phyloP scores from a whole-genome alignment of 2,888 invertebrate genomes.

The Hyppa rectilinea region DNA sequence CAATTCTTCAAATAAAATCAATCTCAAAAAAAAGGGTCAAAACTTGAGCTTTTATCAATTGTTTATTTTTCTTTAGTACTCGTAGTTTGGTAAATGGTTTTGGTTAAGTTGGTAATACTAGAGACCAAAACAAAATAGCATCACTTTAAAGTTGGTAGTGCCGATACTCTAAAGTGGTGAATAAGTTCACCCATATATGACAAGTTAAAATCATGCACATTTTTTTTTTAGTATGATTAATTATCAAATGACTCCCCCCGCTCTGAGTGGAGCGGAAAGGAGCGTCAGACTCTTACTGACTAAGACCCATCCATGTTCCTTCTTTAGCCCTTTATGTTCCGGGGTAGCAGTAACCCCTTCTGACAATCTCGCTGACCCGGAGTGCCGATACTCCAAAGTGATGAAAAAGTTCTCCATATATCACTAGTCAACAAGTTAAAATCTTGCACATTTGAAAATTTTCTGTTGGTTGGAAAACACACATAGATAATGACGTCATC shows the following conservation, averaged over 20 bases:
- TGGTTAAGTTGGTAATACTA: too few species aligned
- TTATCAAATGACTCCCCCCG: too few species aligned
- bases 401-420: too few species aligned
- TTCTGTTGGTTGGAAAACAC: slow-evolving; percentile 10
- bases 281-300: too few species aligned
- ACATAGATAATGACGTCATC: slow-evolving; percentile 33
- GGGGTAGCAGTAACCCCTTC: too few species aligned
- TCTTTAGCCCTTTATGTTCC: too few species aligned
- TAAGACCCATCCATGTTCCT: too few species aligned
- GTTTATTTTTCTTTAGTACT: background rate
- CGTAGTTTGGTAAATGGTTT: background rate
- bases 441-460: background rate
- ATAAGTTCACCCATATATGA: background rate
- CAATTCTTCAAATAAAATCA: too few species aligned
- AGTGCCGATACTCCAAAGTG: background rate
- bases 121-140: background rate
- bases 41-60: background rate
- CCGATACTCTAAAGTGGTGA: background rate
- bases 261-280: too few species aligned
- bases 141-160: background rate
- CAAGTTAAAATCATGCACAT: background rate
- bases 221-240: too few species aligned
- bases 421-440: background rate
- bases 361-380: too few species aligned
- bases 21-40: background rate